These are phyloP conservation scores for Pangasianodon gigas DNA, from an alignment of 2,113 vertebrate genomes.

Conservation along the genomic window DNA sequence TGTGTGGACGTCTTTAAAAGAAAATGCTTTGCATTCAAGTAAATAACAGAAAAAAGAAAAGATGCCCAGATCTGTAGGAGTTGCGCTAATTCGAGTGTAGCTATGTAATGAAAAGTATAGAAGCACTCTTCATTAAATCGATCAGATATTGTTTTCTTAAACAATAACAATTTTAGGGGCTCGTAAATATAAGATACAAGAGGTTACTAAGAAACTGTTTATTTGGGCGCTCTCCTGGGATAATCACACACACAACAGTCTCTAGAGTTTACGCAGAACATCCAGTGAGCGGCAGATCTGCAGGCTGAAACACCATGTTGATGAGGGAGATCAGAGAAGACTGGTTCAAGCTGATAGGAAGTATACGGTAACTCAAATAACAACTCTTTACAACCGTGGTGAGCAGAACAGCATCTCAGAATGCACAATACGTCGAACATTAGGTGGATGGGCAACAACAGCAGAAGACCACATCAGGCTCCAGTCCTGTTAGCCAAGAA, in stretches of 20 bases:
- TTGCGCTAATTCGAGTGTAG: not conserved
- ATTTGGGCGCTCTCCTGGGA: not conserved
- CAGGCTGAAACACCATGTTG: not conserved
- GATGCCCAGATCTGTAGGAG: not conserved
- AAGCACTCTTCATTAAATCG: not conserved
- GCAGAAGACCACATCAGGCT: not conserved
- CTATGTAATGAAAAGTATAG: not conserved
- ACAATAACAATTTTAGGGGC: not conserved
- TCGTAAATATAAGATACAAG: not conserved
- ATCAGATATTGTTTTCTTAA: not conserved
- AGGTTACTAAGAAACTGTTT: not conserved
- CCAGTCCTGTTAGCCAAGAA: not conserved
- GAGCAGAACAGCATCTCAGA: not conserved
- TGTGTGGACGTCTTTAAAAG: not conserved
- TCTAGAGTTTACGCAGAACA: not conserved
- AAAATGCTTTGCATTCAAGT: not conserved
- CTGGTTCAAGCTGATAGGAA: not conserved
- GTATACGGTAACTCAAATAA: not conserved
- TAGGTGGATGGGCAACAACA: not conserved
- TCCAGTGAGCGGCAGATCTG: not conserved
- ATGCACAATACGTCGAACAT: not conserved
- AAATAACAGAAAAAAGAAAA: not conserved
- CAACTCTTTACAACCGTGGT: not conserved
- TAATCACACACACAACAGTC: not conserved
- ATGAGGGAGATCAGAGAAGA: not conserved